Percentiles rank a stretch among this genome's conserved stretches.
Evolutionary conservation across 2,888 invertebrate genomes (phyloP).

Genomic region (Digitonthophagus gazella): DNA sequence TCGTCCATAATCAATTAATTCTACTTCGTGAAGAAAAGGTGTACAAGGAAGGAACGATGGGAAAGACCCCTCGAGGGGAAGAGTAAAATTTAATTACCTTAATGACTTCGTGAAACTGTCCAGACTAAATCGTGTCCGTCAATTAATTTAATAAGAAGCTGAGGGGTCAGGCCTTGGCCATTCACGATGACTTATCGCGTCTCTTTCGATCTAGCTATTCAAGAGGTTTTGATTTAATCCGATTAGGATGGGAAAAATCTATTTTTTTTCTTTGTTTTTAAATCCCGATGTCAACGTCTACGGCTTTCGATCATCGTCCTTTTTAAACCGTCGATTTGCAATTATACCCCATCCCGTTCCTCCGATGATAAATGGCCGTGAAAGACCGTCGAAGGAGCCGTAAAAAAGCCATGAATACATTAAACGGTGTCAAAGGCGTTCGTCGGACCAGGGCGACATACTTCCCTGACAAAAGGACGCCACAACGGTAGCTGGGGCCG

Average conservation of each 20-base stretch:
- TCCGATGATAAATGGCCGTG: conserved; percentile 7
- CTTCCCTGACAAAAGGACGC: neutral
- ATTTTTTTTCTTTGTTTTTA: neutral
- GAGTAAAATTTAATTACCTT: conserved; percentile 26
- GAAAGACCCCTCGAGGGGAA: conserved; percentile 2
- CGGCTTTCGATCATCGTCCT: too few relatives aligned
- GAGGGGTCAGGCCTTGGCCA: neutral
- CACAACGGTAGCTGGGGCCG: neutral
- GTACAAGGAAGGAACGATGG: neutral
- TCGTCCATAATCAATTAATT: neutral
- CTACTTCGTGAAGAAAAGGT: neutral
- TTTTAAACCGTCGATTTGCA: conserved; percentile 4
- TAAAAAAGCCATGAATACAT: conserved; percentile 11
- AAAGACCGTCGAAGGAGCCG: neutral
- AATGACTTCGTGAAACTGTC: conserved; percentile 27
- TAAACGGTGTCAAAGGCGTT: conserved; percentile 13
- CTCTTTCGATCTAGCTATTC: too few relatives aligned
- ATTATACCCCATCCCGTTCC: neutral
- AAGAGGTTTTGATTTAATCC: neutral
- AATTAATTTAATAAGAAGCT: conserved; percentile 26
- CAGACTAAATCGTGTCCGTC: conserved; percentile 22
- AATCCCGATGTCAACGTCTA: neutral
- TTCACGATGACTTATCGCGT: too few relatives aligned
- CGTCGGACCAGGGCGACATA: conserved; percentile 3
- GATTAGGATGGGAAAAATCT: neutral